These are phyloP conservation scores for Machimus rusticus DNA, from an alignment of 2,888 invertebrate species.

Conservation along the genomic window DNA sequence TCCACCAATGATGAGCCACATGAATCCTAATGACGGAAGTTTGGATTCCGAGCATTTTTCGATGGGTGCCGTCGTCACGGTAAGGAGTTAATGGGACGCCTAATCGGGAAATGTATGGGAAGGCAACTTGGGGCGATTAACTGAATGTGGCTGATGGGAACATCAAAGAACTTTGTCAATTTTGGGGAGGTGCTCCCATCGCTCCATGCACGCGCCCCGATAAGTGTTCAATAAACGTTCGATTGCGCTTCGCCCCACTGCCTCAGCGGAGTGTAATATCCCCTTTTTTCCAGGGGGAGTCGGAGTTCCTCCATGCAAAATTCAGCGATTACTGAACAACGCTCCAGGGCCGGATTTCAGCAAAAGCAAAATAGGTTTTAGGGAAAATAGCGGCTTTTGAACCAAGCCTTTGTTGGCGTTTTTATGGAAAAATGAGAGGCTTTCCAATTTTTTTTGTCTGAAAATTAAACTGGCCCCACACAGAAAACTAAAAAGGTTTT, in stretches of 20 bases:
- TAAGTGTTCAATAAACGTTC: not conserved
- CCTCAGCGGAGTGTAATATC: not conserved
- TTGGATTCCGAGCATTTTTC: slow-evolving; percentile 35
- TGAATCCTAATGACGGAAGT: slow-evolving; percentile 38
- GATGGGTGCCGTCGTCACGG: slow-evolving; percentile 7
- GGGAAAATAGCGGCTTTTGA: not conserved
- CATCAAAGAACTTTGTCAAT: slow-evolving; percentile 32
- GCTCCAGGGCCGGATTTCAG: not conserved
- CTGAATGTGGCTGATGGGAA: slow-evolving; percentile 35
- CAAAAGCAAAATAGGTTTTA: not conserved
- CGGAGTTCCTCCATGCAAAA: not conserved
- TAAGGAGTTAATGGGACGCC: slow-evolving; percentile 38
- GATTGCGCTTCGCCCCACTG: not conserved
- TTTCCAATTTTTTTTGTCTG: not conserved
- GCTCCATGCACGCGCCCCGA: not conserved
- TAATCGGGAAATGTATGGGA: slow-evolving; percentile 30
- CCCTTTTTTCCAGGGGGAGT: not conserved
- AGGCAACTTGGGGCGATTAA: slow-evolving; percentile 19
- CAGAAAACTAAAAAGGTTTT: not conserved
- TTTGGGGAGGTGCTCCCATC: not conserved
- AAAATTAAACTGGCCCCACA: not conserved
- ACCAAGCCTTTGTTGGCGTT: not conserved
- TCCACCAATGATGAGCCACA: slow-evolving; percentile 28
- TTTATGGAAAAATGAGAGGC: not conserved
- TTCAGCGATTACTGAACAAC: not conserved